These are phyloP conservation scores for Gymnodraco acuticeps DNA, from an alignment of 2,797 vertebrate genomes.

Conservation along the genomic window DNA sequence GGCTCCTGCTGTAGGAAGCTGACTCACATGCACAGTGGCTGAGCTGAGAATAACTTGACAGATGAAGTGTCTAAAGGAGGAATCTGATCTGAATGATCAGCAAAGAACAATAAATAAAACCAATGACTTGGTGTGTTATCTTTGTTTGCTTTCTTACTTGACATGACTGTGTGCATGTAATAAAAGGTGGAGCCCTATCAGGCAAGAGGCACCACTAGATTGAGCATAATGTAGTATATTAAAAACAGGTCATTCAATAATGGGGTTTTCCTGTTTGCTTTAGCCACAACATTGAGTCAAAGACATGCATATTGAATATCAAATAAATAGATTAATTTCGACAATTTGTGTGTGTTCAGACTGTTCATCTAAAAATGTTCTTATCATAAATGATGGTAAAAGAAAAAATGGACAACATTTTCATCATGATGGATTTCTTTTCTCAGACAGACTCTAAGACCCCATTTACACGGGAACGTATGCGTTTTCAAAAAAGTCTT, in stretches of 20 bases:
- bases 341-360: too few relatives aligned
- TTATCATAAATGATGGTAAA: too few relatives aligned
- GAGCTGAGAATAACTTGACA: constrained; percentile 23
- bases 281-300: not conserved
- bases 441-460: too few relatives aligned
- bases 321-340: too few relatives aligned
- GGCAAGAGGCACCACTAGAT: not conserved
- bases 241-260: not conserved
- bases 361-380: too few relatives aligned
- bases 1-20: constrained; percentile 26
- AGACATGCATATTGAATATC: not conserved
- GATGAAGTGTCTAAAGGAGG: constrained; percentile 28
- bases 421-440: too few relatives aligned
- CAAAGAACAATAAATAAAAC: constrained; percentile 14
- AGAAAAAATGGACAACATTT: too few relatives aligned
- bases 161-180: not conserved
- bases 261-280: not conserved
- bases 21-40: constrained; percentile 53
- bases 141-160: not conserved
- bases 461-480: too few relatives aligned
- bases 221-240: not conserved
- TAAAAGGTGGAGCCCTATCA: not conserved
- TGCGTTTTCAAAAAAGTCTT: too few relatives aligned
- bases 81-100: constrained; percentile 14
- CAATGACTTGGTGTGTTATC: not conserved